phyloP scores from a whole-genome alignment of 1,140 invertebrate species.

The Aleiodes sp. region DNA sequence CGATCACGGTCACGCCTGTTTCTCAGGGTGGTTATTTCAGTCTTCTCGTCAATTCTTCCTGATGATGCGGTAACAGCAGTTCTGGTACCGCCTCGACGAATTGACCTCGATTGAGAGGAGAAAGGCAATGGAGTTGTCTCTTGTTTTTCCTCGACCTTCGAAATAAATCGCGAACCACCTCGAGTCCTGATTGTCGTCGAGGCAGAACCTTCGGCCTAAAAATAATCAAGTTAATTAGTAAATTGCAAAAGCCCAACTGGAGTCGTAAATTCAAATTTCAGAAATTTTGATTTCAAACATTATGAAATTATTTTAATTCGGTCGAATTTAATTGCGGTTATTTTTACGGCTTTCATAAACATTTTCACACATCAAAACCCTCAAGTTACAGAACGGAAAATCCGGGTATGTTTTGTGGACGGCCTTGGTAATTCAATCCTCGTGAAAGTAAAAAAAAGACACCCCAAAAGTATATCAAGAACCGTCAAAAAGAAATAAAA shows the following conservation, averaged over 20 bases:
- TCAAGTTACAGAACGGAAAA: background rate
- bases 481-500: background rate
- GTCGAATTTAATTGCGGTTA: too few relatives aligned
- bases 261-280: background rate
- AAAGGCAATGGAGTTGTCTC: constrained; percentile 37
- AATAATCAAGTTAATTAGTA: constrained; percentile 13
- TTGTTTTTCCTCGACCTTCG: constrained; percentile 39
- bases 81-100: constrained; percentile 13
- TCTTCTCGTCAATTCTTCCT: background rate
- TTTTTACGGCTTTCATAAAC: too few relatives aligned
- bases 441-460: background rate
- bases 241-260: background rate
- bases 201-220: constrained; percentile 50
- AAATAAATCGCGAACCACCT: constrained; percentile 47
- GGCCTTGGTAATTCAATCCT: background rate
- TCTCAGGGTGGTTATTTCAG: constrained; percentile 27
- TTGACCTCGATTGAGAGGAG: constrained; percentile 30
- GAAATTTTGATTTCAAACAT: too few relatives aligned
- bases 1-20: constrained; percentile 18
- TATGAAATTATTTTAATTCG: too few relatives aligned
- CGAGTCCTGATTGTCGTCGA: constrained; percentile 38
- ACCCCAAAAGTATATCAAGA: background rate
- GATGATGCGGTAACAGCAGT: background rate
- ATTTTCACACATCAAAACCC: background rate
- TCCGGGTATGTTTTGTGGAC: background rate